A percentile compares a stretch with the other conserved stretches of the same genome.
Evolutionary conservation across 1,140 invertebrate species (phyloP).

Genomic region (Andrena cerasifolii): DNA sequence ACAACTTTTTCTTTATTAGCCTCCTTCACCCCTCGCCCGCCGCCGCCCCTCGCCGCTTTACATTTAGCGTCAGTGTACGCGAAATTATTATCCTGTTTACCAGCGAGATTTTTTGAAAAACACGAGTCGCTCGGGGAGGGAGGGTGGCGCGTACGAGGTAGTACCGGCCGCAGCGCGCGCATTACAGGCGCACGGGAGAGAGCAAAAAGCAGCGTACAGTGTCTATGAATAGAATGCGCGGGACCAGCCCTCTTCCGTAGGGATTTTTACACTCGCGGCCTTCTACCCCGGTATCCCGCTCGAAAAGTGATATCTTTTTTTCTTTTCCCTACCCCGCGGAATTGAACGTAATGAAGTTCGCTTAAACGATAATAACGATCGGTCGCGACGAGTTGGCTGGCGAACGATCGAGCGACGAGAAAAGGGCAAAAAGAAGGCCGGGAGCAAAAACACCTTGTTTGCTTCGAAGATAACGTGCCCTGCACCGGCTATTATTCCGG

Average conservation of each 20-base stretch:
- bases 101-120: conserved; percentile 12
- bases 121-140: neutral
- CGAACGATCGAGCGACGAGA: neutral
- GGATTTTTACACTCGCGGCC: neutral
- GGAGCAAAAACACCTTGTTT: conserved; percentile 42
- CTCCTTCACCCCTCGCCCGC: neutral
- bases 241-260: neutral
- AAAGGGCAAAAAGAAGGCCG: neutral
- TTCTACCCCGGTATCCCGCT: neutral
- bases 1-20: conserved; percentile 34
- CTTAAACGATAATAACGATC: conserved; percentile 5
- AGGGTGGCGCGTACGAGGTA: neutral
- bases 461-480: conserved; percentile 36
- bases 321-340: no score
- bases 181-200: neutral
- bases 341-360: conserved; percentile 4
- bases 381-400: neutral
- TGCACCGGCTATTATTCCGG: conserved; percentile 33
- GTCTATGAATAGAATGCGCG: conserved; percentile 17
- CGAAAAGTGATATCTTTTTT: neutral
- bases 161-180: neutral
- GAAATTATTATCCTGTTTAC: conserved; percentile 33
- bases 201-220: neutral
- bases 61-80: conserved; percentile 1
- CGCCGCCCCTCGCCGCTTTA: neutral